Percentiles rank a stretch among this genome's conserved stretches.
Evolutionary conservation across 92 coral and sea anemone genomes (phyloP).

Genomic region (Heliopora coerulea): DNA sequence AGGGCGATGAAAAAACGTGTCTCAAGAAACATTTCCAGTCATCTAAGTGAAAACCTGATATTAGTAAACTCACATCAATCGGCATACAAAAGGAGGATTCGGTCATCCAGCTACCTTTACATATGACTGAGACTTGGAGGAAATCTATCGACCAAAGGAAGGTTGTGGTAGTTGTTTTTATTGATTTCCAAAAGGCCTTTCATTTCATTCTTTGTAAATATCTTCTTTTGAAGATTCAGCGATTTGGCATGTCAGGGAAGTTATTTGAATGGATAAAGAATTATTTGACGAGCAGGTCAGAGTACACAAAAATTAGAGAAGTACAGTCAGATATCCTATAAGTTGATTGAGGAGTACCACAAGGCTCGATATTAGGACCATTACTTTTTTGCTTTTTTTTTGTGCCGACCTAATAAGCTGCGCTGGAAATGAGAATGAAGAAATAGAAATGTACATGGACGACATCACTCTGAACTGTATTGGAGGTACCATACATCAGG

Average conservation of each 20-base stretch:
- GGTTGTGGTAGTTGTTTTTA: slow-evolving; percentile 39
- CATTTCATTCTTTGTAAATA: slow-evolving; percentile 20
- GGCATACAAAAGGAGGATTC: slow-evolving; percentile 47
- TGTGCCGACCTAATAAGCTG: slow-evolving; percentile 31
- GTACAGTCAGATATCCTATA: slow-evolving; percentile 2
- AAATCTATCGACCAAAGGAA: slow-evolving; percentile 24
- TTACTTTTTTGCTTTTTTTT: slow-evolving; percentile 43
- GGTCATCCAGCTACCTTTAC: slow-evolving; percentile 13
- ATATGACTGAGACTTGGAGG: slow-evolving; percentile 44
- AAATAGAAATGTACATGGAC: slow-evolving; percentile 47
- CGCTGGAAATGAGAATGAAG: not conserved
- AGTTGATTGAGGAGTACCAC: slow-evolving; percentile 48
- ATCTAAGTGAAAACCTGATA: no score
- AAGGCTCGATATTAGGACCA: slow-evolving; percentile 48
- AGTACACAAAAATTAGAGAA: slow-evolving; percentile 29
- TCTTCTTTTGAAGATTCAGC: slow-evolving; percentile 43
- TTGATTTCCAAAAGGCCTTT: slow-evolving; percentile 18
- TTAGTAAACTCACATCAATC: slow-evolving; percentile 41
- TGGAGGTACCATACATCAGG: slow-evolving; percentile 23
- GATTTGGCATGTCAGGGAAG: slow-evolving; percentile 49
- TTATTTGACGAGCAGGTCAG: slow-evolving; percentile 22
- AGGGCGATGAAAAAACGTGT: no score
- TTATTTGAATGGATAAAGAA: slow-evolving; percentile 40
- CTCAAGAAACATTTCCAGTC: no score
- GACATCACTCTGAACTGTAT: slow-evolving; percentile 42